A percentile compares a stretch with the other conserved stretches of the same genome.
These are phyloP conservation scores for Danio albolineatus DNA, from an alignment of 2,797 vertebrate genomes.

Conservation along the genomic window DNA sequence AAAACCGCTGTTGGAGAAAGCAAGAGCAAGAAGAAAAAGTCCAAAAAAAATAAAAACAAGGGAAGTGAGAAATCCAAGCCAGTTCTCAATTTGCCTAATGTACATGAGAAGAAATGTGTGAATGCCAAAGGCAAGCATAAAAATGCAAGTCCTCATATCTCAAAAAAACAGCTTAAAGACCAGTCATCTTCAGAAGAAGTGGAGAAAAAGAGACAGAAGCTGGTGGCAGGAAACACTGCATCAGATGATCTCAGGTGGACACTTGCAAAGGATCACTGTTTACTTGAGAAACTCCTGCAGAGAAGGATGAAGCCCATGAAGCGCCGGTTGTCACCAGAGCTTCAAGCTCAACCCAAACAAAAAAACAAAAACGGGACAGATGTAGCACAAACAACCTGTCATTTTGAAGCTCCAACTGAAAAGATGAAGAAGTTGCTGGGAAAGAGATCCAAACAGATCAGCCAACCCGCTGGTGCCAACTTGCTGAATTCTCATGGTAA, in stretches of 20 bases:
- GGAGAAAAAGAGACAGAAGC: conserved; percentile 35
- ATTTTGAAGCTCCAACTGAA: conserved; percentile 2
- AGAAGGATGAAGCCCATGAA: conserved; percentile 40
- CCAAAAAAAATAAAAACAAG: not conserved
- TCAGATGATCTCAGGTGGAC: conserved; percentile 31
- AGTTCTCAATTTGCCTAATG: not conserved
- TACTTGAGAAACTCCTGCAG: conserved; percentile 37
- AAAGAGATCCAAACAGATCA: conserved; percentile 8
- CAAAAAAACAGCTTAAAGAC: conserved; percentile 1
- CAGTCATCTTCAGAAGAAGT: conserved; percentile 44
- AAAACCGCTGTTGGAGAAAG: not conserved
- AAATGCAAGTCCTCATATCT: not conserved
- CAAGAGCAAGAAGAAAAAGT: conserved; percentile 5
- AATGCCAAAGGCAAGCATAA: conserved; percentile 2
- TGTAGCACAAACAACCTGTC: not conserved
- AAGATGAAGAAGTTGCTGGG: conserved; percentile 27
- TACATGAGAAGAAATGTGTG: not conserved
- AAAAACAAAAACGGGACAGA: not conserved
- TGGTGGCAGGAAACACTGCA: conserved; percentile 34
- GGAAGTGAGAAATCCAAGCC: not conserved
- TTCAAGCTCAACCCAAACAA: conserved; percentile 20
- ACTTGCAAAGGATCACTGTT: not conserved
- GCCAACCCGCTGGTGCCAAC: not conserved
- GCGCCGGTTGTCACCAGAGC: conserved; percentile 33
- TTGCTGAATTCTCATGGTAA: not conserved